These are phyloP conservation scores for Echeneis naucrates DNA, from an alignment of 2,797 vertebrate genomes.

Conservation along the genomic window DNA sequence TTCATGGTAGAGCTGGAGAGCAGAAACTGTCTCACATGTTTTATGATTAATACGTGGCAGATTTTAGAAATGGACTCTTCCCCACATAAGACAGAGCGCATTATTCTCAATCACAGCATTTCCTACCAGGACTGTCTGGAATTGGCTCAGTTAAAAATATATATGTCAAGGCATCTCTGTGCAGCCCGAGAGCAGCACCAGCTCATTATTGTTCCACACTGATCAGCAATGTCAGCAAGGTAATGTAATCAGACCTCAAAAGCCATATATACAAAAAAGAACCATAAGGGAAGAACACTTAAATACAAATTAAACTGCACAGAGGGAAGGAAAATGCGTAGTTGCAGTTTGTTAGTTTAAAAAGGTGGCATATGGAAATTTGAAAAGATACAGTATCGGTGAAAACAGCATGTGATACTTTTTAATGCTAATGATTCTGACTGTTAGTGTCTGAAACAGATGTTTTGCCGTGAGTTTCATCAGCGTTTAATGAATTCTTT, in stretches of 20 bases:
- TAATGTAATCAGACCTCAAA: slow-evolving; percentile 30
- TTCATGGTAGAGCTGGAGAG: slow-evolving; percentile 9
- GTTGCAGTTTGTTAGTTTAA: neutral
- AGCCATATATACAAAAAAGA: slow-evolving; percentile 9
- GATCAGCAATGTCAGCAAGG: slow-evolving; percentile 52
- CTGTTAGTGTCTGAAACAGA: slow-evolving; percentile 4
- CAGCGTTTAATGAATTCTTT: slow-evolving; percentile 10
- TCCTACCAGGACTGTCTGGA: neutral
- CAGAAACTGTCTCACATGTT: neutral
- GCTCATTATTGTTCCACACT: slow-evolving; percentile 30
- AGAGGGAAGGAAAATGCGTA: neutral
- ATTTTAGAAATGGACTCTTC: neutral
- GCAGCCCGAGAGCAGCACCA: slow-evolving; percentile 2
- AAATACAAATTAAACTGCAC: slow-evolving; percentile 8
- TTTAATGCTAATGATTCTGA: slow-evolving; percentile 6
- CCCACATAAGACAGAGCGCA: neutral
- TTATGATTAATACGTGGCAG: neutral
- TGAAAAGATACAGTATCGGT: neutral
- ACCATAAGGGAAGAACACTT: slow-evolving; percentile 8
- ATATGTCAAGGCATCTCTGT: neutral
- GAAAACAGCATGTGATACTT: neutral
- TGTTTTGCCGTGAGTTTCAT: slow-evolving; percentile 1
- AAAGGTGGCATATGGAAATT: neutral
- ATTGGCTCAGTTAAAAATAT: slow-evolving; percentile 16
- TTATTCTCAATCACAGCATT: neutral